Base-by-base conservation (phyloP, 2,888 invertebrate genomes). In the Drosophila nr. perissopoda region DNA sequence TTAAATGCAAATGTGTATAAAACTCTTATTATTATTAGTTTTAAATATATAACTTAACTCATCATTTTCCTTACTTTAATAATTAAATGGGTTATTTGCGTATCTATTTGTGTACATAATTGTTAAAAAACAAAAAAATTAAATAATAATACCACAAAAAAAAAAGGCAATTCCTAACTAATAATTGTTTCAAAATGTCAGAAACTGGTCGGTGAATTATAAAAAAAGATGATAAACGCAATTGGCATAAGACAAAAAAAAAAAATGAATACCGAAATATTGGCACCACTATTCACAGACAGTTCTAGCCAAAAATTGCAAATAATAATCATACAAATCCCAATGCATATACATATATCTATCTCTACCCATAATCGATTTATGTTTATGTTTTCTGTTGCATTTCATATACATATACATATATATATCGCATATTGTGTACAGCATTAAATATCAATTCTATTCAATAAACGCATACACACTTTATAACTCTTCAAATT, bases 51-150 rank as follows among this genome's bases (percentile, higher is more conserved):
- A 68, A 64, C 68, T 76, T 60, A 56, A 53, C 74, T 77, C 83
- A 62, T 70, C 8, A 62, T 71, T 72, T 62, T 76, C 27, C 53
- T 66, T 66, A 66, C 53, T 61, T 81, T 72, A 34, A 61, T 38
- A 70, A 57, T 81, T 76, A 60, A 82, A 81, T 85, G 86, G 77
- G 83, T 84, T 82, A 61, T 73, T 73, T 83, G 79, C 69, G 71
- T 83, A 69, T 62, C 54, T 77, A 57, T 76, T 74, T 87, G 70
- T 84, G 81, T 84, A 83, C 66, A 87, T 84, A 76, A 74, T 60
- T 77, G 81, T 79, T 59, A 48, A 57, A 54, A 54, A 58, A 68
- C 31, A 18, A 56, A 57, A 18, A 38, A 33, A 33, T 33, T 33
- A 33, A 33, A n/a, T n/a, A 38, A 27, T 13, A 38, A 40, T n/a